These are phyloP conservation scores for Sebastes vulpes DNA, from an alignment of 2,797 vertebrate species.

Conservation along the genomic window DNA sequence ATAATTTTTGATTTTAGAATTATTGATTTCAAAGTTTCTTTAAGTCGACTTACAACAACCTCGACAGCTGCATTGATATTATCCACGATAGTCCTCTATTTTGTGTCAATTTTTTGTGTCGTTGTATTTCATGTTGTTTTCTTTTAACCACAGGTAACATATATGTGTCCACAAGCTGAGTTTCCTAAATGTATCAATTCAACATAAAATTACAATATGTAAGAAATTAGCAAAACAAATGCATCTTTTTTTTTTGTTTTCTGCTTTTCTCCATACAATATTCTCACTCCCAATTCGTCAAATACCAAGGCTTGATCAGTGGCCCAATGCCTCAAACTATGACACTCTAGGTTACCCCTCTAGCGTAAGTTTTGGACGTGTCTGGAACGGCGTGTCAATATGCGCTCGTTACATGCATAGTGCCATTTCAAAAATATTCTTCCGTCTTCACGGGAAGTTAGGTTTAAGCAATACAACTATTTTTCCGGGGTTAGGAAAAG, in stretches of 20 bases:
- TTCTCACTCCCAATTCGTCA: background rate
- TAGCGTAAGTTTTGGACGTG: background rate
- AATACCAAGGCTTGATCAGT: background rate
- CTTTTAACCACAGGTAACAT: background rate
- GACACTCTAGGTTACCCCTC: no score
- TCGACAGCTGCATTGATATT: background rate
- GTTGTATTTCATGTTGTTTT: background rate
- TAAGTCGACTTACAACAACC: no score
- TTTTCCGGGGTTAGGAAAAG: no score
- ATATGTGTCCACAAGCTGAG: background rate
- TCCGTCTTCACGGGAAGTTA: no score
- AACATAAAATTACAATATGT: background rate
- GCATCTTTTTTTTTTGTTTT: background rate
- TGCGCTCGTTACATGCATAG: background rate
- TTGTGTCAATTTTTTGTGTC: background rate
- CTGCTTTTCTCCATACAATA: background rate
- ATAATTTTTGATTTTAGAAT: background rate
- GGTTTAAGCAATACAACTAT: no score
- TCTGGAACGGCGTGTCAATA: rapidly evolving
- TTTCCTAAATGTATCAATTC: background rate
- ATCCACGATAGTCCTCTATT: background rate
- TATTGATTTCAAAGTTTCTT: background rate
- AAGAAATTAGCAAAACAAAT: background rate
- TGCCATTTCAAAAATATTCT: background rate
- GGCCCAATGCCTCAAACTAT: no score